Percentiles rank a stretch among this genome's conserved stretches.
Conservation (phyloP, 2,888 invertebrate species). For the Philereme transversata region DNA sequence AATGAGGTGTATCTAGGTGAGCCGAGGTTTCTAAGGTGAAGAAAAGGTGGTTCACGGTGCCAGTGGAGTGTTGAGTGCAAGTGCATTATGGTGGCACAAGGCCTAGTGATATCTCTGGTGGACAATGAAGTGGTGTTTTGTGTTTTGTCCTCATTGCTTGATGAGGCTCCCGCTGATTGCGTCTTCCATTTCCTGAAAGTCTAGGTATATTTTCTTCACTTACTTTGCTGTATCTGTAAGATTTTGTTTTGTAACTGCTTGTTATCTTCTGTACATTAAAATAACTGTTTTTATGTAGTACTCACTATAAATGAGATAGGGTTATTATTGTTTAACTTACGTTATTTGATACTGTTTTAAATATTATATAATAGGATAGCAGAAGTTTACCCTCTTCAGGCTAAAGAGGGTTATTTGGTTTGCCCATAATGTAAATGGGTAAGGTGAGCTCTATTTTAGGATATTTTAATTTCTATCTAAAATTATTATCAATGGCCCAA, state of each 20-base stretch:
- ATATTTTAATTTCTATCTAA: not conserved
- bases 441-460: not conserved
- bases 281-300: slow-evolving; percentile 32
- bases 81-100: slow-evolving; percentile 47
- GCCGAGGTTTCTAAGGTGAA: slow-evolving; percentile 62
- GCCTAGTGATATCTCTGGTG: slow-evolving; percentile 54
- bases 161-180: slow-evolving; percentile 47
- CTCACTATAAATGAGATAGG: slow-evolving; percentile 25
- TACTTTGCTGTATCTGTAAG: slow-evolving; percentile 62
- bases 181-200: slow-evolving; percentile 65
- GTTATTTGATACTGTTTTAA: slow-evolving; percentile 5
- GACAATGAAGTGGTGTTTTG: slow-evolving; percentile 56
- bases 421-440: not conserved
- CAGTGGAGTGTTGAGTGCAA: slow-evolving; percentile 67
- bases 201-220: slow-evolving; percentile 71
- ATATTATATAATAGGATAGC: slow-evolving; percentile 2
- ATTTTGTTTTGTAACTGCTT: slow-evolving; percentile 57
- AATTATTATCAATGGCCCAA: not conserved
- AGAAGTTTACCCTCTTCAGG: not conserved
- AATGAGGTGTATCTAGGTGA: slow-evolving; percentile 78
- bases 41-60: slow-evolving; percentile 69
- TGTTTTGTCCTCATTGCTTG: slow-evolving; percentile 44
- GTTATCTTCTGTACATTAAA: slow-evolving; percentile 46
- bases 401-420: not conserved
- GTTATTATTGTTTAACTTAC: slow-evolving; percentile 5